These are phyloP conservation scores for Lophotriccus pileatus DNA, from an alignment of 2,797 vertebrate species.

Conservation along the genomic window DNA sequence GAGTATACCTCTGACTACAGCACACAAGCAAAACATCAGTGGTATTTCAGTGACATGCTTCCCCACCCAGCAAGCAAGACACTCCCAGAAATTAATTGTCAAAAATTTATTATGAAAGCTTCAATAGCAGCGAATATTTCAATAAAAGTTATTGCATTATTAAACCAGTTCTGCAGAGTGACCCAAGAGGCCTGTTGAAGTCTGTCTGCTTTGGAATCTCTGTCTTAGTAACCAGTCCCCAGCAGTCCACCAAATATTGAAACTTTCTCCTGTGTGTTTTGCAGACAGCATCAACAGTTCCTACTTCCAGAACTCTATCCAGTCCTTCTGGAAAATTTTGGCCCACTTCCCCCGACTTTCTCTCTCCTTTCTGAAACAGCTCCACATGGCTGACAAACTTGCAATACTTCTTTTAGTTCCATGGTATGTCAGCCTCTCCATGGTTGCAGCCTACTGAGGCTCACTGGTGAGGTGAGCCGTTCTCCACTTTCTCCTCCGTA, in stretches of 20 bases:
- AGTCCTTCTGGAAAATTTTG: conserved; percentile 52
- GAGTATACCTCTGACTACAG: neutral
- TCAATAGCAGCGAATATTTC: conserved; percentile 61
- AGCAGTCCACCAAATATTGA: neutral
- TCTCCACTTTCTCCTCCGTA: conserved; percentile 66
- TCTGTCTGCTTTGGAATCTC: neutral
- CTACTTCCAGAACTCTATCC: conserved; percentile 25
- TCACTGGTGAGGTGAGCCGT: conserved; percentile 29
- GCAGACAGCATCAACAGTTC: conserved; percentile 7
- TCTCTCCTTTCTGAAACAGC: conserved; percentile 63
- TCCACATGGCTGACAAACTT: conserved; percentile 56
- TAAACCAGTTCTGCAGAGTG: conserved; percentile 49
- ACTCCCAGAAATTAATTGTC: conserved; percentile 57
- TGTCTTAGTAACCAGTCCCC: neutral
- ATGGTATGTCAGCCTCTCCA: conserved; percentile 35
- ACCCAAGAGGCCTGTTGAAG: conserved; percentile 28
- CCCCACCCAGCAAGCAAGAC: conserved; percentile 56
- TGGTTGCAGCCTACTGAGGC: conserved; percentile 24
- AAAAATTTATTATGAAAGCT: conserved; percentile 77
- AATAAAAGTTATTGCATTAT: conserved; percentile 61
- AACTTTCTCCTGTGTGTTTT: neutral
- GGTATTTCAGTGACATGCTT: conserved; percentile 19
- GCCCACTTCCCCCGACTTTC: conserved; percentile 61
- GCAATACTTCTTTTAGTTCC: conserved; percentile 61
- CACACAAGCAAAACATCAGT: neutral